Evolutionary conservation across 2,888 invertebrate genomes (phyloP).

Genomic region (Heliconius ethilla): DNA sequence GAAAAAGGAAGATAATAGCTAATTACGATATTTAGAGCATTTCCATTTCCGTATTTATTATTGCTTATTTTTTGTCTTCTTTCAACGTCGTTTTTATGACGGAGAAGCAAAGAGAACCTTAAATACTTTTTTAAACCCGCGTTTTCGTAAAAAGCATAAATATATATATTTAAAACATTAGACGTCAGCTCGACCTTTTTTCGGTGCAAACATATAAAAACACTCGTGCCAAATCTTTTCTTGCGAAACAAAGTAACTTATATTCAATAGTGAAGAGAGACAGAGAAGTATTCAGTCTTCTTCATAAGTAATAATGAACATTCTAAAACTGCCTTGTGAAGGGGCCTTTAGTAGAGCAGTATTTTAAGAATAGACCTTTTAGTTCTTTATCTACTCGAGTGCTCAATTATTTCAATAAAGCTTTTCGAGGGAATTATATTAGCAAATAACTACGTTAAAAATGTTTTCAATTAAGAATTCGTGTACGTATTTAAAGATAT

Average conservation of each 20-base stretch:
- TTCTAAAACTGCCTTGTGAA: not conserved
- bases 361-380: constrained; percentile 3
- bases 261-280: not conserved
- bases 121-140: too few species aligned
- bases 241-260: too few species aligned
- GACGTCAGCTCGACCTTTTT: not conserved
- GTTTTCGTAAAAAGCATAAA: not conserved
- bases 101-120: not conserved
- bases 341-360: not conserved
- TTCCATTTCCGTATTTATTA: constrained; percentile 9
- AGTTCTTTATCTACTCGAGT: constrained; percentile 4
- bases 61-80: not conserved
- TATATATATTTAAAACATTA: not conserved
- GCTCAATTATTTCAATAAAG: not conserved
- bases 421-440: not conserved
- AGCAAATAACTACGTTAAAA: not conserved
- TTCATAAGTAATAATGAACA: not conserved
- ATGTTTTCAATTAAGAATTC: not conserved
- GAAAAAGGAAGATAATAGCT: not conserved
- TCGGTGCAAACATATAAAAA: too few species aligned
- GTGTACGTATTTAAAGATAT: too few species aligned
- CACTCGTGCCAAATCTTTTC: too few species aligned
- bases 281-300: not conserved
- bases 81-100: not conserved
- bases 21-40: not conserved